Evolutionary conservation across 2,797 vertebrate species (phyloP), one percentile per base, ranked within the genome.

Genomic region (Smutsia gigantea): DNA sequence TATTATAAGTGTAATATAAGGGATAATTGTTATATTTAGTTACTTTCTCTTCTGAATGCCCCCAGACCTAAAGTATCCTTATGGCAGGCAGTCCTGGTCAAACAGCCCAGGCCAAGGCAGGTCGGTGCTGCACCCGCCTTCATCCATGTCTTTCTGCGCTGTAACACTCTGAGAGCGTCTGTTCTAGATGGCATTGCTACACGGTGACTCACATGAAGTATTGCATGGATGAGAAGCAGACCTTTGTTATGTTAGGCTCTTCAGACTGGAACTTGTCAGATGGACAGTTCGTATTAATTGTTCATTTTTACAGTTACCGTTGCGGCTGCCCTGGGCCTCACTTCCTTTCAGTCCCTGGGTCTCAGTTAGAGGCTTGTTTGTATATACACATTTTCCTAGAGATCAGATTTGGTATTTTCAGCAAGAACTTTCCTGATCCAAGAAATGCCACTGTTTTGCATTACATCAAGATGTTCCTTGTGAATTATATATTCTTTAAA

Each of bases 101-200:
- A 25, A 57, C 15, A 19, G 15, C 18, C 31, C 55, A 61, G 81
- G 21, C 5, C 31, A 11, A 2, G 5, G 49, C 42, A 53, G 11
- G 7, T 51, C 19, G 5, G 5, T 25, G 12, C 8, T 5, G 0
- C 9, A 23, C 0, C 10, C 2, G 19, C 11, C 1, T 74, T 9
- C 34, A 18, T 17, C 14, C 8, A 82, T 18, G 10, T 18, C 17
- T 57, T 19, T 8, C 29, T 1, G 69, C 37, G 21, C 59, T 29
- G 17, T 25, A n/a, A 14, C 3, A 2, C 11, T 39, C 14, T n/a
- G 46, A 61, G 15, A 75, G 12, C 23, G 17, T 49, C 59, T 55
- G 25, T 27, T 63, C 13, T 21, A 29, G 9, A 14, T 0, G 19
- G 23, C 31, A 7, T 23, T 34, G 14, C 25, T 77, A 7, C 8